Evolutionary conservation across 2,888 invertebrate species (phyloP).

Genomic region (Agrochola lychnidis): DNA sequence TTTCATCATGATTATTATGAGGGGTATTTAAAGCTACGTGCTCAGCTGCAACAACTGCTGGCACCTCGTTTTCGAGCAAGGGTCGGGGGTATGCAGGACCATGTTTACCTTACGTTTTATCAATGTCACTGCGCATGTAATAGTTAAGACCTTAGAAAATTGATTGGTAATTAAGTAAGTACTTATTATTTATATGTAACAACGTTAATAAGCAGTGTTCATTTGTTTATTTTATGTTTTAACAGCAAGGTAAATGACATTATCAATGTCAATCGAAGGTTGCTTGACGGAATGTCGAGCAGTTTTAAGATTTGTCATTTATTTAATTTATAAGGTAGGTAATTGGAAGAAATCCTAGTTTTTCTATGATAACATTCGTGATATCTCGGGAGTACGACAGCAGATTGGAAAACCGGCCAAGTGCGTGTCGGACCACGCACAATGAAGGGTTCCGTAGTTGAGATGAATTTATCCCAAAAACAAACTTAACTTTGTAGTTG

Average conservation of each 20-base stretch:
- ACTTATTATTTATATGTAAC: conserved; percentile 2
- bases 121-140: conserved; percentile 8
- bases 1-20: no score
- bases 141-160: conserved; percentile 23
- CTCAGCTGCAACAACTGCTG: no score
- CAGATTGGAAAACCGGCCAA: no score
- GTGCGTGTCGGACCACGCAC: no score
- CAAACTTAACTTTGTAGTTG: no score
- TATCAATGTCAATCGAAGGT: conserved; percentile 35
- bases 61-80: no score
- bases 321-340: background rate
- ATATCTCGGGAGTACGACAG: background rate
- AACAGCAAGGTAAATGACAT: conserved; percentile 36
- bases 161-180: conserved; percentile 24
- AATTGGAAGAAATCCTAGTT: background rate
- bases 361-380: background rate
- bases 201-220: conserved; percentile 7
- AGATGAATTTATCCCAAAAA: no score
- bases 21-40: no score
- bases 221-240: conserved; percentile 25
- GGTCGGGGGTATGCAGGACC: no score
- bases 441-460: no score
- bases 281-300: conserved; percentile 11
- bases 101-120: background rate
- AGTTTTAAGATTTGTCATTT: background rate